phyloP scores from a whole-genome alignment of 2,113 vertebrate species.

The Gopherus flavomarginatus region DNA sequence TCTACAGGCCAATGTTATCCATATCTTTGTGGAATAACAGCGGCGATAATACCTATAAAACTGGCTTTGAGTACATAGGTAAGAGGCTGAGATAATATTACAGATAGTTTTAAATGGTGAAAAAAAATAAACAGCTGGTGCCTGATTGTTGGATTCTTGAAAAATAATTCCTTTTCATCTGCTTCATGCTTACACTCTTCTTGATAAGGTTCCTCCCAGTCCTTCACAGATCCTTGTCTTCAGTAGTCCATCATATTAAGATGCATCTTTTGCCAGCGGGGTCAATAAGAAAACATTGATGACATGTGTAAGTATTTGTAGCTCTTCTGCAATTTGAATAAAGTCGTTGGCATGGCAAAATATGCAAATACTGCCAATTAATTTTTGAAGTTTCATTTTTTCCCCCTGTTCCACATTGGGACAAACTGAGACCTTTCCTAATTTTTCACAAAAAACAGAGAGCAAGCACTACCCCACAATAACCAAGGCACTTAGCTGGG shows the following conservation, averaged over 20 bases:
- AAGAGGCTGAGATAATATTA: neutral
- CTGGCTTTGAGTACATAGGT: neutral
- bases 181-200: neutral
- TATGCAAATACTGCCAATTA: neutral
- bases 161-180: neutral
- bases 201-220: neutral
- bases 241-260: fast-evolving
- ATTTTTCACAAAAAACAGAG: neutral
- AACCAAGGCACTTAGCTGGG: neutral
- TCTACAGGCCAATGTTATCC: neutral
- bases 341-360: neutral
- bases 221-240: neutral
- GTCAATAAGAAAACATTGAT: neutral
- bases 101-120: neutral
- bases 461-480: neutral
- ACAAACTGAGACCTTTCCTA: neutral
- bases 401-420: neutral
- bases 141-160: neutral
- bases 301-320: neutral
- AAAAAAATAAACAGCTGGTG: neutral
- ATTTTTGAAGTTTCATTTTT: neutral
- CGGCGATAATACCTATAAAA: neutral
- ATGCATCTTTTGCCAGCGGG: neutral
- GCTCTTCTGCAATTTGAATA: neutral
- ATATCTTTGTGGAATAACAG: neutral